Conservation (phyloP, 2,797 vertebrate species). For the Pangasius mekongensis region DNA sequence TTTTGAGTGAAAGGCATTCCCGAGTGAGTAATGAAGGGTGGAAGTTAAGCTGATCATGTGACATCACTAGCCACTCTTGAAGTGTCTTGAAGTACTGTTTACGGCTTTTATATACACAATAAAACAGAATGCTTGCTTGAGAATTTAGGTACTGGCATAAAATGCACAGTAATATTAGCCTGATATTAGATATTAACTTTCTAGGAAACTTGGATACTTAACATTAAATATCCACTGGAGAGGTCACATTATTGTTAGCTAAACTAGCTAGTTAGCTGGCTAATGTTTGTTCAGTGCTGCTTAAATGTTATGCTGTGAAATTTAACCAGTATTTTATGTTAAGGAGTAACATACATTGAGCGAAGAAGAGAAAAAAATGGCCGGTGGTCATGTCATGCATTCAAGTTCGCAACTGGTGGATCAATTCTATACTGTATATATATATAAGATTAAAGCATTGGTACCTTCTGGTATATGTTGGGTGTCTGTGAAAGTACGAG, state of each 20-base stretch:
- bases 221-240: no score
- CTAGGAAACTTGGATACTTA: no score
- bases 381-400: neutral
- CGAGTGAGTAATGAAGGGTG: neutral
- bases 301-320: neutral
- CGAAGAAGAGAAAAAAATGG: neutral
- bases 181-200: no score
- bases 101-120: neutral
- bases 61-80: neutral
- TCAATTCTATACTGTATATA: neutral
- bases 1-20: neutral
- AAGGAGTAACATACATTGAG: neutral
- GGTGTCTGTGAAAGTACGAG: neutral
- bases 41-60: neutral
- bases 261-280: neutral
- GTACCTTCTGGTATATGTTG: neutral
- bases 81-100: neutral
- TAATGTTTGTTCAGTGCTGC: neutral
- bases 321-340: neutral
- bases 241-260: neutral
- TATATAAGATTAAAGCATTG: neutral
- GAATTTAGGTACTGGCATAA: no score
- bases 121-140: neutral
- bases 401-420: neutral
- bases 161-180: no score